Base-by-base conservation (phyloP, 2,113 vertebrate species). In the Conger conger region DNA sequence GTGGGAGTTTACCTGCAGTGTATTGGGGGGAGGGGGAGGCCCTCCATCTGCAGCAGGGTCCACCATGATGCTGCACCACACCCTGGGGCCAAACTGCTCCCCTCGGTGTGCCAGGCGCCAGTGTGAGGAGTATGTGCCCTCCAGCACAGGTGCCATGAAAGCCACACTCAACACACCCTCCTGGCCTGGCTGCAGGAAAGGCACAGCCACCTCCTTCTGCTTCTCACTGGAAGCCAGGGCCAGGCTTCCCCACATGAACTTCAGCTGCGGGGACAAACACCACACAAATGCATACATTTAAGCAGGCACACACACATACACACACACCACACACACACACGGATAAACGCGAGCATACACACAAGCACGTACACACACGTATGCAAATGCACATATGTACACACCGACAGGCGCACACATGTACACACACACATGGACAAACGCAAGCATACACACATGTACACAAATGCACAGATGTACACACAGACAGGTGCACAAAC, bases 161-260 rank as follows among this genome's bases (percentile, higher is more conserved):
- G 97, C 96, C 88, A 99, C 98, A 79, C 97, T 99, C 87, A 99
- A 96, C 86, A 98, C 94, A n/a, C 98, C 98, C 82, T 98, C 95
- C 79, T 99, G 96, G 84, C 97, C 98, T 0, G 97, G 96, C 84
- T 96, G 96, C 88, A 99, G 94, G 89, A 94, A 92, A 79, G 98
- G 98, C 87, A 98, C 98, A 5, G 95, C 89, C 89, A 98, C 96
- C 88, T 98, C 97, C 83, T 96, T 97, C 86, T 94, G 96, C 86
- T 84, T 84, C 37, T 96, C 97, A 68, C 95, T 89, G 80, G 96
- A 96, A 35, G 96, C 96, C 94, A 98, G 93, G 6, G 95, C 95
- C 89, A 99, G 94, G 91, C 99, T 99, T 79, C 98, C 98, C 98
- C 98, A 99, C 97, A 99, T 98, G 89, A 99, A 98, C 91, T 97